Base-by-base conservation (phyloP, 2,888 invertebrate genomes). In the Gymnoscelis rufifasciata region DNA sequence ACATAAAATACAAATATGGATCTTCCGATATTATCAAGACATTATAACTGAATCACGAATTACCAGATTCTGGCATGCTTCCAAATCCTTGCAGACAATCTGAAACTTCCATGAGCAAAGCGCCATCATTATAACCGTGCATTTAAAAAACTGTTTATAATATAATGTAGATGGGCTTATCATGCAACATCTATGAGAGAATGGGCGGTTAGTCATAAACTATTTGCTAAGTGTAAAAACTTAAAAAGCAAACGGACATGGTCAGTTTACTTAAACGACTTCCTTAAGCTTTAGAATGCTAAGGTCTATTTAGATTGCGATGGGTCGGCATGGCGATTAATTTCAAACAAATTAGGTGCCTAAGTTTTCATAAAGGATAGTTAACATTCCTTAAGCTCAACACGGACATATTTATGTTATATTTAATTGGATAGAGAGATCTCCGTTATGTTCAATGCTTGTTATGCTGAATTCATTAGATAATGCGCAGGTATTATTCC, bases 201-300 rank as follows among this genome's bases (percentile, higher is more conserved):
- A 26, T 26, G 26, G 5, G 7, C 8, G 8, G 6, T 49, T 52
- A 53, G 53, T 52, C 47, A 49, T 43, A 33, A 38, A 46, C 51
- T 54, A 58, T 51, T 52, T 47, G 29, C 43, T 50, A 44, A 52
- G 47, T 47, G 43, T 53, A 56, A 61, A 58, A 57, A 55, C 41
- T 37, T 26, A 26, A 26, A 26, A n/a, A n/a, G n/a, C 0, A 36
- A 37, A 45, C 52, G 60, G 65, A 64, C 59, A 70, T 67, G 67
- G 67, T 70, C 66, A 67, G 68, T 69, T 69, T 68, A 66, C 59
- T 56, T 49, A 61, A 67, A 68, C 60, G 57, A 65, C 69, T 73
- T 72, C 71, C 71, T 66, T 62, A 60, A 64, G 59, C 52, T 62
- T 62, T 60, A 64, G 56, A 65, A 68, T 62, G 62, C 65, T 68